phyloP scores from a whole-genome alignment of 1,140 invertebrate genomes.

The Hyles vespertilio region DNA sequence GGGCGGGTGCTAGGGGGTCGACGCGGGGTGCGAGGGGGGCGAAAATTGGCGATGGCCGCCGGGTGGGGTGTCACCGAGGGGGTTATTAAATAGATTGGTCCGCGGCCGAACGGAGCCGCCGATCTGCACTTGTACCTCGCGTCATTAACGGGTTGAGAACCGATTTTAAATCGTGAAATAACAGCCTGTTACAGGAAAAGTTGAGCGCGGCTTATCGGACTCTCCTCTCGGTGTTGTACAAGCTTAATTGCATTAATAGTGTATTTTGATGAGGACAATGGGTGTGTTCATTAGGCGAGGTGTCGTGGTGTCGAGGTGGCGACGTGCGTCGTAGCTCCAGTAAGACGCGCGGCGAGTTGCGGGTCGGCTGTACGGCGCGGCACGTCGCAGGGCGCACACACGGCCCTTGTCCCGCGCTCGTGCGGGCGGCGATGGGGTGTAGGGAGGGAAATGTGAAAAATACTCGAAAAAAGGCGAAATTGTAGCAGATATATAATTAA shows the following conservation, averaged over 20 bases:
- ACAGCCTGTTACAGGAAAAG: constrained; percentile 73
- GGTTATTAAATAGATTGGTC: constrained; percentile 77
- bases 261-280: constrained; percentile 45
- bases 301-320: background rate
- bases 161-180: constrained; percentile 73
- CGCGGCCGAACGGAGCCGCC: constrained; percentile 73
- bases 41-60: constrained; percentile 74
- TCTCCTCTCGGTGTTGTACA: constrained; percentile 52
- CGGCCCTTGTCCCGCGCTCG: constrained; percentile 58
- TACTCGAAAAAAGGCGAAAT: constrained; percentile 75
- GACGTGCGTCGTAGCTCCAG: constrained; percentile 7
- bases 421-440: constrained; percentile 34
- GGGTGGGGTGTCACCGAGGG: constrained; percentile 72
- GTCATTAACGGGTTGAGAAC: constrained; percentile 77
- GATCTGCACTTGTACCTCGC: constrained; percentile 74
- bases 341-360: constrained; percentile 12
- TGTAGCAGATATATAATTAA: constrained; percentile 76
- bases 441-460: constrained; percentile 72
- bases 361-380: background rate
- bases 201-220: constrained; percentile 67
- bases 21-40: constrained; percentile 45
- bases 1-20: constrained; percentile 66
- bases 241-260: constrained; percentile 67
- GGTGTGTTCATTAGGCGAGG: constrained; percentile 29
- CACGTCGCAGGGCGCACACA: constrained; percentile 40